Evolutionary conservation across 2,113 vertebrate genomes (phyloP).

Genomic region (Electrona antarctica): DNA sequence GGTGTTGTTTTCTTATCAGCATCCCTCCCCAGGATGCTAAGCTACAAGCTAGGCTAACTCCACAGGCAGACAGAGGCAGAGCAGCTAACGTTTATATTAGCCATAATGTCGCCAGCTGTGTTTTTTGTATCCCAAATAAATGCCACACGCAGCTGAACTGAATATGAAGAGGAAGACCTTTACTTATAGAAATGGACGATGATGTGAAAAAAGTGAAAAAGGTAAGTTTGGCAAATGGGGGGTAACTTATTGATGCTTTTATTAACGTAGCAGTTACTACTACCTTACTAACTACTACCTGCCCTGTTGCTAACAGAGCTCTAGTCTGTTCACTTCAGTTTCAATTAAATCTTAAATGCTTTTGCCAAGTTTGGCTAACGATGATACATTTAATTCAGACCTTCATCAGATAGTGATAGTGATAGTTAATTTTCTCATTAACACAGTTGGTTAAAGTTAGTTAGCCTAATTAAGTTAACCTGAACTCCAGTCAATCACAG

Average conservation of each 20-base stretch:
- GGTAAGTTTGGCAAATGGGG: conserved; percentile 71
- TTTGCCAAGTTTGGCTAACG: too few species aligned
- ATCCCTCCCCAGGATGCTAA: conserved; percentile 37
- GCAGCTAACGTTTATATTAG: background rate
- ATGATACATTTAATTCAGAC: too few species aligned
- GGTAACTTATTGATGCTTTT: conserved; percentile 12
- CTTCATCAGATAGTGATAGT: background rate
- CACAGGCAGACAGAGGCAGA: conserved; percentile 43
- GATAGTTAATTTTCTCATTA: background rate
- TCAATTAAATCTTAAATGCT: too few species aligned
- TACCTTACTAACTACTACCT: background rate
- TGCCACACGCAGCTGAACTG: conserved; percentile 33
- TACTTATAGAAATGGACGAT: conserved; percentile 87
- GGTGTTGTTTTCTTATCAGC: conserved; percentile 32
- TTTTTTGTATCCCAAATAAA: conserved; percentile 25
- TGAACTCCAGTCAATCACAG: background rate
- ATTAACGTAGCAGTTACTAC: background rate
- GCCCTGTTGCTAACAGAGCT: background rate
- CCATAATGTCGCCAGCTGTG: conserved; percentile 31
- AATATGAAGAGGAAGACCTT: conserved; percentile 71
- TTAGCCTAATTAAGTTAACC: background rate
- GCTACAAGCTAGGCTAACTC: conserved; percentile 15
- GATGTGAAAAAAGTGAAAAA: conserved; percentile 93
- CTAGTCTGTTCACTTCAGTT: too few species aligned
- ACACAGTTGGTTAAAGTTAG: too few species aligned